Evolutionary conservation across 2,888 invertebrate genomes (phyloP).

Genomic region (Girardia tigrina): DNA sequence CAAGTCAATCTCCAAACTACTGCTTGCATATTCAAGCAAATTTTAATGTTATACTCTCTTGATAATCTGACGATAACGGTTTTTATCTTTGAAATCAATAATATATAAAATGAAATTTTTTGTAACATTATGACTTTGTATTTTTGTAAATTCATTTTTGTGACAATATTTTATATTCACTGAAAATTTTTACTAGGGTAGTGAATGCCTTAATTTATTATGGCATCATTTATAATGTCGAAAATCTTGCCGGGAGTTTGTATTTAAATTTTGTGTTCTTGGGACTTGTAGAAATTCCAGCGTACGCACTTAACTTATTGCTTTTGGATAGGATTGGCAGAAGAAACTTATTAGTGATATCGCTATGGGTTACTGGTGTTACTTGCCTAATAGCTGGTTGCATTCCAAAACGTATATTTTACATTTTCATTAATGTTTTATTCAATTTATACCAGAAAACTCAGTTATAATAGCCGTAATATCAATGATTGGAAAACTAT

Average conservation of each 20-base stretch:
- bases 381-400: constrained; percentile 1
- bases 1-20: too few species aligned
- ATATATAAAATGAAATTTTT: too few species aligned
- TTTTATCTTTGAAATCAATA: too few species aligned
- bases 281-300: constrained; percentile 25
- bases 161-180: too few species aligned
- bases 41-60: too few species aligned
- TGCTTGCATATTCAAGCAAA: too few species aligned
- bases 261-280: constrained; percentile 24
- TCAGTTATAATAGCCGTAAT: neutral
- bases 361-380: neutral
- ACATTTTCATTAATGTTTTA: neutral
- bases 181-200: neutral
- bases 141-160: too few species aligned
- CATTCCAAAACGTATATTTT: constrained; percentile 13
- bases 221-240: constrained; percentile 30
- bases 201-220: constrained; percentile 28
- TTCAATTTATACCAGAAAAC: neutral
- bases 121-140: too few species aligned
- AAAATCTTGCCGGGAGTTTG: constrained; percentile 5
- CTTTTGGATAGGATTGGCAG: constrained; percentile 18
- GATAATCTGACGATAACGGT: too few species aligned
- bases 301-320: neutral
- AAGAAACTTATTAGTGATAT: neutral
- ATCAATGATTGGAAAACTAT: constrained; percentile 28